phyloP scores from a whole-genome alignment of 2,113 vertebrate genomes.

The Spilogale gracilis region DNA sequence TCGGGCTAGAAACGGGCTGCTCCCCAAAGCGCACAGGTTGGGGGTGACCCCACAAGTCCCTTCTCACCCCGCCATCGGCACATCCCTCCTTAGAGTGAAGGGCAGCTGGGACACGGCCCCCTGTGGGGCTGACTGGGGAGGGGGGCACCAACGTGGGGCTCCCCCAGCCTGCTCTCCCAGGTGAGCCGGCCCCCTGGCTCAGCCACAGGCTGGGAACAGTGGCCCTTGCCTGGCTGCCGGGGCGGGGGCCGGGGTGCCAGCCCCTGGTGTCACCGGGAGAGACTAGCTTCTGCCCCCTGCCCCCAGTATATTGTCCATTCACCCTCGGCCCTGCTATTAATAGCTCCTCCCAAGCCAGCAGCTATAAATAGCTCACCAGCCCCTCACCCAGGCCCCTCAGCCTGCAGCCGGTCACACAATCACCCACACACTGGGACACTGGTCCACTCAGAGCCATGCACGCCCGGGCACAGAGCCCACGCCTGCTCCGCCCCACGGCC shows the following conservation, averaged over 20 bases:
- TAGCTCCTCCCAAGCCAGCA: not conserved
- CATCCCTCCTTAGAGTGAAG: not conserved
- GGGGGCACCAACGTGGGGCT: not conserved
- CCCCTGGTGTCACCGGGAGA: not conserved
- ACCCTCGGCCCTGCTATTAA: slow-evolving; percentile 54
- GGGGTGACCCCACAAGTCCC: not conserved
- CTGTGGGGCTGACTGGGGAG: too few relatives aligned
- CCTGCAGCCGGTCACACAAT: not conserved
- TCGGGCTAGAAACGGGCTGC: not conserved
- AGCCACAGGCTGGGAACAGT: slow-evolving; percentile 27
- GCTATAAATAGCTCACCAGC: slow-evolving; percentile 65
- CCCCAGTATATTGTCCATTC: slow-evolving; percentile 40
- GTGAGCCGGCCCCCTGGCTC: not conserved
- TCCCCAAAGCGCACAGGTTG: too few relatives aligned
- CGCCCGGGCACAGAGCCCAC: not conserved
- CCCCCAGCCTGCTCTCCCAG: not conserved
- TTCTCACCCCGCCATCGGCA: too few relatives aligned
- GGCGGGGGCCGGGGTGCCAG: slow-evolving; percentile 65
- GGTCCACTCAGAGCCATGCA: not conserved
- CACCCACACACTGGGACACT: not conserved
- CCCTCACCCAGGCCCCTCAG: slow-evolving; percentile 54
- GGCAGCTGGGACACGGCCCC: not conserved
- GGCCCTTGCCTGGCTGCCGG: not conserved
- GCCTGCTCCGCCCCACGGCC: not conserved
- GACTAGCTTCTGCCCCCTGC: not conserved